These are phyloP conservation scores for Piaya cayana DNA, from an alignment of 2,113 vertebrate genomes.

Conservation along the genomic window DNA sequence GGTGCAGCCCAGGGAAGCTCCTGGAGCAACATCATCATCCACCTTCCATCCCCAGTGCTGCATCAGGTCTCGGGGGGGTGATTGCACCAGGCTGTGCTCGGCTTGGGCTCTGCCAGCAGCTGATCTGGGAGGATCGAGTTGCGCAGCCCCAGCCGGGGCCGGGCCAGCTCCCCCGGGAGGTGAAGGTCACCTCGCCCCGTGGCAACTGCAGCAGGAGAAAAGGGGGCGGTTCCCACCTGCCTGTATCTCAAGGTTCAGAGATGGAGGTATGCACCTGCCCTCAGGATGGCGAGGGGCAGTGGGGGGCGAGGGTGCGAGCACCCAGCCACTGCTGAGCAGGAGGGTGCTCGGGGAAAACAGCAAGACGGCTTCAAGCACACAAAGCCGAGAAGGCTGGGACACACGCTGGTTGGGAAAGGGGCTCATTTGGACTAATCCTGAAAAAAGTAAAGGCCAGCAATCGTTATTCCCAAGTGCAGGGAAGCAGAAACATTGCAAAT, in stretches of 20 bases:
- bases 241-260: rapidly evolving
- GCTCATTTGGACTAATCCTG: not conserved
- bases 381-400: not conserved
- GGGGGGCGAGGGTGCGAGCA: rapidly evolving
- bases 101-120: not conserved
- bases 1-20: not conserved
- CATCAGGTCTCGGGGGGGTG: rapidly evolving
- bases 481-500: not conserved
- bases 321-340: rapidly evolving
- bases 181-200: not conserved
- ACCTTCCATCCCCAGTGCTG: not conserved
- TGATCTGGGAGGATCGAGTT: not conserved
- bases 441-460: not conserved
- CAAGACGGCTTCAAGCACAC: not conserved
- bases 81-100: rapidly evolving
- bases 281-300: rapidly evolving
- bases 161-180: rapidly evolving
- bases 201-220: not conserved
- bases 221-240: not conserved
- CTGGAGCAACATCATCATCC: not conserved
- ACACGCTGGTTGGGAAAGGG: not conserved
- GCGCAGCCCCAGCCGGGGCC: not conserved
- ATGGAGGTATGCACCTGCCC: rapidly evolving
- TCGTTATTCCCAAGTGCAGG: not conserved
- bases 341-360: not conserved